Evolutionary conservation across 2,113 vertebrate species (phyloP), one percentile per base, ranked within the genome.

Genomic region (Hippotragus niger): DNA sequence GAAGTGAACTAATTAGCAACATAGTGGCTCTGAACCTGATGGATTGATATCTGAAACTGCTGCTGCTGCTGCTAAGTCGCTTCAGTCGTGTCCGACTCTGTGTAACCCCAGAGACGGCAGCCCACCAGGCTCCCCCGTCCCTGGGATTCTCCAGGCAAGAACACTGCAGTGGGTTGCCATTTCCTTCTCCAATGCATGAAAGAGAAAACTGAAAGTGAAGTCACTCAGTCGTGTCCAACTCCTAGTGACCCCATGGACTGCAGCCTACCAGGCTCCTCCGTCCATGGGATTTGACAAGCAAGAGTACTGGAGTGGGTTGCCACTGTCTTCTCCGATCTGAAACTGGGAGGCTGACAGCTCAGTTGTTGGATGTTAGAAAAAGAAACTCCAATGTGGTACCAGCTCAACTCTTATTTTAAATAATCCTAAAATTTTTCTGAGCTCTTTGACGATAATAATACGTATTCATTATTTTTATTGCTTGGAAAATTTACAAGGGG

Each of bases 381-480:
- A 36, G 25, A 27, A 90, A 45, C 36, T 17, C 43, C 52, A 53
- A 2, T 16, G 1, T 25, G 47, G 29, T 8, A 13, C 23, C 52
- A 55, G 74, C 12, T 83, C 40, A 67, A 45, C 19, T 78, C 7
- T 19, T 36, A 15, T 21, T 94, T 53, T 4, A 40, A 36, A 78
- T 57, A 62, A 74, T 80, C 40, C 31, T 90, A 40, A 89, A 67
- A 29, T 50, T 64, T 67, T 81, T 97, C 5, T 64, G 40, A 88
- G 17, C 1, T 58, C 40, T 52, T 82, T 82, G 21, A 43, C 0
- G 50, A 29, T 74, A 87, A 50, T 74, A 29, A 45, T 9, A 50
- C 47, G 29, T 16, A 23, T 31, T 96, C 31, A 78, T 62, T 88
- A 84, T 74, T 94, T 92, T 88, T 92, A 80, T 81, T 95, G 52